Evolutionary conservation across 2,113 vertebrate species (phyloP).

Genomic region (Mellivora capensis): DNA sequence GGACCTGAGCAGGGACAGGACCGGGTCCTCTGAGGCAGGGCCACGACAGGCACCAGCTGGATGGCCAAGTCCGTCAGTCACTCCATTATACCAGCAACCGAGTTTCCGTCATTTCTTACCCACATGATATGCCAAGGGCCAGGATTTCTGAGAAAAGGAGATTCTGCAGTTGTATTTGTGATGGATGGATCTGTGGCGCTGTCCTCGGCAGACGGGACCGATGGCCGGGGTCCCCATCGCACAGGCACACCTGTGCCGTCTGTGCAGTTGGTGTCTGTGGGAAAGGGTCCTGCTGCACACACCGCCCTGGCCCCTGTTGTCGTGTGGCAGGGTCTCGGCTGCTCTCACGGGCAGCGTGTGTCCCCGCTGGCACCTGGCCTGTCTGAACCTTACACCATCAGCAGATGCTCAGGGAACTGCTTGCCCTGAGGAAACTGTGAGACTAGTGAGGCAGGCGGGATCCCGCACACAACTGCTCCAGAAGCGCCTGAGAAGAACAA

Average conservation of each 20-base stretch:
- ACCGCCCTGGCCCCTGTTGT: neutral
- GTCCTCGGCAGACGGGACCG: neutral
- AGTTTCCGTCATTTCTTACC: neutral
- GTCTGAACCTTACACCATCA: neutral
- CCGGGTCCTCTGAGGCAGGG: no score
- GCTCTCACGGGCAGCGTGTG: neutral
- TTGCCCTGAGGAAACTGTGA: neutral
- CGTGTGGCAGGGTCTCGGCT: neutral
- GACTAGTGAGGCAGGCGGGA: fast-evolving
- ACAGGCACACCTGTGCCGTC: neutral
- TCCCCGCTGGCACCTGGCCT: neutral
- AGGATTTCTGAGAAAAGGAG: neutral
- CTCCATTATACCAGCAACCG: no score
- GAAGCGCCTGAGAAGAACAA: neutral
- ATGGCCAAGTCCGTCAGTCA: no score
- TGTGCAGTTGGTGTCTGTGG: neutral
- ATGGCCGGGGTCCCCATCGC: no score
- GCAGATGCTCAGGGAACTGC: neutral
- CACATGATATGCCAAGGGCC: neutral
- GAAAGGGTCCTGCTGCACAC: neutral
- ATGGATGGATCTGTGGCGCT: no score
- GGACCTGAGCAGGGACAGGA: no score
- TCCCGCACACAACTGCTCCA: fast-evolving
- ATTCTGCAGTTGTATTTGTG: neutral
- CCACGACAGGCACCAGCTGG: no score